A percentile compares a stretch with the other conserved stretches of the same genome.
Evolutionary conservation across 2,888 invertebrate genomes (phyloP).

Genomic region (Diarsia brunnea): DNA sequence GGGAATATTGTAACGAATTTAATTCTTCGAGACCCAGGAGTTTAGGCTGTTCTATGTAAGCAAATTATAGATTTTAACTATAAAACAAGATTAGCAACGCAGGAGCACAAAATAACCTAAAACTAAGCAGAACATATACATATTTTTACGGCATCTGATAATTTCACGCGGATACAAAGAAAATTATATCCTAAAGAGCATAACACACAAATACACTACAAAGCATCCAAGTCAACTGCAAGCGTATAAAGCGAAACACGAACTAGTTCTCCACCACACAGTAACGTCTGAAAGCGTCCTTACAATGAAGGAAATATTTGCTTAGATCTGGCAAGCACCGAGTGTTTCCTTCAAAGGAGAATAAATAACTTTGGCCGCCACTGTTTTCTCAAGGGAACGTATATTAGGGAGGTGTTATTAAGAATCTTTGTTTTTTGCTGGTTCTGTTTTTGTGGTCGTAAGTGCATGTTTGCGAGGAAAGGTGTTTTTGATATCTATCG

Average conservation of each 20-base stretch:
- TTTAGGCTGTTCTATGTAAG: no score
- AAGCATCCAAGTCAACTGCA: constrained; percentile 48
- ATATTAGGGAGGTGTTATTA: constrained; percentile 66
- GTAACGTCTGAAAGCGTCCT: constrained; percentile 45
- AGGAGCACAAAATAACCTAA: no score
- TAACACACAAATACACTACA: constrained; percentile 29
- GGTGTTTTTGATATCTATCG: constrained; percentile 23
- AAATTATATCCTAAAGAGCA: constrained; percentile 7
- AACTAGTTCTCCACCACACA: constrained; percentile 44
- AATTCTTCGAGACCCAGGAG: no score
- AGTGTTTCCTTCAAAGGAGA: constrained; percentile 68
- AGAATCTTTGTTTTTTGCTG: constrained; percentile 64
- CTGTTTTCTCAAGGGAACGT: constrained; percentile 59
- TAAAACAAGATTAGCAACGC: no score
- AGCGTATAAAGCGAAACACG: constrained; percentile 19
- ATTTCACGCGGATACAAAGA: neutral
- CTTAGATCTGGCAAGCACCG: constrained; percentile 68
- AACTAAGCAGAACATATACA: no score
- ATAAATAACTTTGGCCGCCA: constrained; percentile 68
- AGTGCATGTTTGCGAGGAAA: constrained; percentile 40
- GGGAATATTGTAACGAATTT: no score
- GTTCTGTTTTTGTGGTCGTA: constrained; percentile 49
- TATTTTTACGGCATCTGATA: neutral
- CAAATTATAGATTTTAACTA: no score
- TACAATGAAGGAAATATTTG: constrained; percentile 72